Percentiles rank a stretch among this genome's conserved stretches.
Conservation (phyloP, 2,113 vertebrate genomes). For the Thomomys bottae region DNA sequence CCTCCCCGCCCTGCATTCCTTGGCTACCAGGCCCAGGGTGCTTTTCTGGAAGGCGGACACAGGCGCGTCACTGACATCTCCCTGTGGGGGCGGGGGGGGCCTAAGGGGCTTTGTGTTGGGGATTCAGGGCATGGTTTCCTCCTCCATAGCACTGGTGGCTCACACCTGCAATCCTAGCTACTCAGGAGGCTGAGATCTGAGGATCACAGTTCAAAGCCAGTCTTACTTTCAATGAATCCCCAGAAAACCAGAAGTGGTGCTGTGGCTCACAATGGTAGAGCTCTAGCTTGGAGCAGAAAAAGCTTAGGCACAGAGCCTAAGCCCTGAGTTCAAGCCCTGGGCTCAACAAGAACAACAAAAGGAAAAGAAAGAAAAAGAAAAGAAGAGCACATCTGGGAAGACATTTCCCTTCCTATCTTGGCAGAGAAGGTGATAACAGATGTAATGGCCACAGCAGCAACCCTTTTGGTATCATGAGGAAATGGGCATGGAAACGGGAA, state of each 20-base stretch:
- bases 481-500: neutral
- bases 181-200: too few relatives aligned
- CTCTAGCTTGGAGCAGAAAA: too few relatives aligned
- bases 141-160: neutral
- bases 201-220: too few relatives aligned
- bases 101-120: neutral
- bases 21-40: neutral
- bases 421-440: neutral
- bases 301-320: too few relatives aligned
- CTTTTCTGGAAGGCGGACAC: neutral
- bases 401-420: neutral
- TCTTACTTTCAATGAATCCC: too few relatives aligned
- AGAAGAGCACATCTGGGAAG: constrained; percentile 7
- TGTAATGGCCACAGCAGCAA: neutral
- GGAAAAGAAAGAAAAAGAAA: too few relatives aligned
- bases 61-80: neutral
- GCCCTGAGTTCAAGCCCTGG: too few relatives aligned
- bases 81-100: too few relatives aligned
- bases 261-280: too few relatives aligned
- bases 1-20: neutral
- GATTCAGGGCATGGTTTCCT: neutral
- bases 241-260: too few relatives aligned
- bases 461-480: neutral
- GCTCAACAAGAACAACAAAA: too few relatives aligned
- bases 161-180: too few relatives aligned